phyloP scores from a whole-genome alignment of 2,113 vertebrate genomes.

The Phocoena phocoena region DNA sequence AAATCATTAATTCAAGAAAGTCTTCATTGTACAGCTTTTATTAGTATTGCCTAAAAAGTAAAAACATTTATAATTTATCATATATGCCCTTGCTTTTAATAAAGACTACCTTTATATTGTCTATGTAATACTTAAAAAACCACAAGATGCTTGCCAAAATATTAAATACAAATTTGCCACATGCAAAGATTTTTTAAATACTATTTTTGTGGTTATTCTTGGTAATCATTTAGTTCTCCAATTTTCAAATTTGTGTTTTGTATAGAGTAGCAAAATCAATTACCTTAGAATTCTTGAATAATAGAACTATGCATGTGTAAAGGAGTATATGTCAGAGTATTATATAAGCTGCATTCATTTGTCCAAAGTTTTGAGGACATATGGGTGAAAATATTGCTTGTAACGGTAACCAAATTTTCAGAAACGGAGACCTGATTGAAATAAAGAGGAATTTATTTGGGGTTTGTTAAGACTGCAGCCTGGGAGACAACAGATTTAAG shows the following conservation, averaged over 20 bases:
- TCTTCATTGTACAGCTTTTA: not conserved
- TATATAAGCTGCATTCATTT: not conserved
- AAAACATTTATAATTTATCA: not conserved
- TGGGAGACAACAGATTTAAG: not conserved
- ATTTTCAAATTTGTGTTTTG: constrained; percentile 6
- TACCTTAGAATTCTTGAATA: not conserved
- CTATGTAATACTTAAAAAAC: not conserved
- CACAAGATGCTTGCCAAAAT: not conserved
- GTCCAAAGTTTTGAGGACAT: not conserved
- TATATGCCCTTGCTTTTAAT: not conserved
- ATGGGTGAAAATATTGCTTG: not conserved
- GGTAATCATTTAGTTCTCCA: not conserved
- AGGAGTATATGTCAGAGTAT: not conserved
- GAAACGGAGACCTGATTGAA: not conserved
- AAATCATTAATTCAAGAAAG: not conserved
- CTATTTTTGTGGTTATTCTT: constrained; percentile 39
- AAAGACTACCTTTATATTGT: not conserved
- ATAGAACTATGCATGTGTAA: not conserved
- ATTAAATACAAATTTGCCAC: not conserved
- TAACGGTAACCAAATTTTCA: not conserved
- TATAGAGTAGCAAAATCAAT: not conserved
- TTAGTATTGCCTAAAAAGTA: constrained; percentile 29
- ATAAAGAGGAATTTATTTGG: not conserved
- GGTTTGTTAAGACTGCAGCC: not conserved
- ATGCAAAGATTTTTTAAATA: not conserved